Evolutionary conservation across 2,797 vertebrate genomes (phyloP), one percentile per base, ranked within the genome.

Genomic region (Margarornis squamiger): DNA sequence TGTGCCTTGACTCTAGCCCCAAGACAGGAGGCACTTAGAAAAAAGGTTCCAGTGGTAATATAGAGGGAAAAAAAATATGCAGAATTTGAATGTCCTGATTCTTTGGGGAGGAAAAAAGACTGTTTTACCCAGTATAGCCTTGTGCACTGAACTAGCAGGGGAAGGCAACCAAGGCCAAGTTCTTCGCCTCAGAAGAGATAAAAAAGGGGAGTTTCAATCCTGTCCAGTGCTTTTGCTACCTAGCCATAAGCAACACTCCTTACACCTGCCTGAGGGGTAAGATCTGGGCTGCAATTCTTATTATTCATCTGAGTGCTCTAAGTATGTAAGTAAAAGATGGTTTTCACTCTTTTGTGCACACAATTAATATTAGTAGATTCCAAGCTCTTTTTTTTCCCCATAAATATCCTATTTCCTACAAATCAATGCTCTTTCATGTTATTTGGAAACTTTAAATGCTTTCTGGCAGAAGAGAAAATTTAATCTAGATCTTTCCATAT

Each of bases 41-140:
- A 85, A 88, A 57, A 43, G 2, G 5, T 14, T 52, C 24, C 24
- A 81, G 7, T 34, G 18, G 23, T 38, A 88, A 59, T 11, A 73
- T 1, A 24, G 6, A 61, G 7, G 5, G 4, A 14, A 46, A 43
- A 32, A 45, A 27, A 45, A 23, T 39, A 3, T 24, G n/a, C 13
- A 62, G 34, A 86, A 45, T 51, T 32, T 51, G 21, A 58, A 36
- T 85, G 22, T 4, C 9, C 4, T 22, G 2, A 38, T 59, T 80
- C 9, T 39, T 55, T 3, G 9, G 4, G 13, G 5, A 13, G 16
- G 5, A 16, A 46, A 26, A 49, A 49, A 27, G 13, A 3, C 1
- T 1, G 1, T 5, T 24, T 57, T 68, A 19, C 1, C 3, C 21
- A 62, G 9, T 23, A 27, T 3, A 74, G 12, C 5, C 5, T 32